These are phyloP conservation scores for Lutraria rhynchaena DNA, from an alignment of 1,140 invertebrate species.

Conservation along the genomic window DNA sequence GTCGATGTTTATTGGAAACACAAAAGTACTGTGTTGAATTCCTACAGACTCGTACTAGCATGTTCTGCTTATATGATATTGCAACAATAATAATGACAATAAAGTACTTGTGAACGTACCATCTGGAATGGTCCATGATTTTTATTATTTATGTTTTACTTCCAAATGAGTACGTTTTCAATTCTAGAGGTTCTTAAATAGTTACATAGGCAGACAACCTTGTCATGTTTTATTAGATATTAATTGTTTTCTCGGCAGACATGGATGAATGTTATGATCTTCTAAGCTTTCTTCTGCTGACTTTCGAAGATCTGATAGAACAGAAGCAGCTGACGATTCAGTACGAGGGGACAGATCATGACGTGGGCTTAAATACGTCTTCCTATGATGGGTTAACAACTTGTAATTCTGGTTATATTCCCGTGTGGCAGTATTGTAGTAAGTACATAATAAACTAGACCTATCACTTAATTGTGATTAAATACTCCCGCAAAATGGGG, in stretches of 20 bases:
- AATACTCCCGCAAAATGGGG: no score
- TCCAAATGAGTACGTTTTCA: background rate
- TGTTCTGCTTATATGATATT: background rate
- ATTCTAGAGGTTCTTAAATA: background rate
- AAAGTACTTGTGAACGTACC: background rate
- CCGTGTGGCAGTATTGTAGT: conserved; percentile 19
- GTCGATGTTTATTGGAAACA: no score
- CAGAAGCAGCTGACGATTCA: background rate
- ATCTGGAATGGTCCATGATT: background rate
- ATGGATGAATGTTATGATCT: conserved; percentile 24
- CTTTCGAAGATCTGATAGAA: background rate
- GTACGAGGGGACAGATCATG: background rate
- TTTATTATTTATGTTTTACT: background rate
- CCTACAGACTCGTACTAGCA: no score
- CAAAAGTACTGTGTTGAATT: no score
- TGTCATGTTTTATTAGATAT: background rate
- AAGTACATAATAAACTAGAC: no score
- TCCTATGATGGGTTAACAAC: background rate
- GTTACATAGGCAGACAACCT: background rate
- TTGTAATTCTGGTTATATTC: background rate
- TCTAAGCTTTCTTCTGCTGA: background rate
- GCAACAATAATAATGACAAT: no score
- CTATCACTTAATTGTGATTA: no score
- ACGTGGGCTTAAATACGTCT: conserved; percentile 4
- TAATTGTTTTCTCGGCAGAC: background rate